A percentile compares a stretch with the other conserved stretches of the same genome.
Conservation (phyloP, 2,113 vertebrate species). For the Triplophysa siluroides region DNA sequence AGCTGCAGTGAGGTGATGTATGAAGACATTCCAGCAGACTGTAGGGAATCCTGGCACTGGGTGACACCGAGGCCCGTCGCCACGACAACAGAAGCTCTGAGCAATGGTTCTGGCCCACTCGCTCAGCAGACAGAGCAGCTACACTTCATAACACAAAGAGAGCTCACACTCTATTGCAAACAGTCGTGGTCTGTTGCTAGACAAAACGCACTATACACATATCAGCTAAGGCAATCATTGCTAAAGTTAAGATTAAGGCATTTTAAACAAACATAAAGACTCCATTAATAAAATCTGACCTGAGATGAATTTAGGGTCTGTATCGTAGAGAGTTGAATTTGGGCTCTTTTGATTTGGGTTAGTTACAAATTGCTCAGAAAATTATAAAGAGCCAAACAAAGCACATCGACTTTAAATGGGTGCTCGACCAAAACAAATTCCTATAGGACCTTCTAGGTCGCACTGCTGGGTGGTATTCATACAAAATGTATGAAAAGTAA, state of each 20-base stretch:
- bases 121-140: conserved; percentile 13
- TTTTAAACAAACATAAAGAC: too few relatives aligned
- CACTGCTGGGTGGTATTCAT: too few relatives aligned
- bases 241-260: background rate
- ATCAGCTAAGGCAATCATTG: background rate
- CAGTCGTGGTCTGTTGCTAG: conserved; percentile 39
- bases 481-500: too few relatives aligned
- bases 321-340: too few relatives aligned
- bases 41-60: conserved; percentile 30
- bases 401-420: too few relatives aligned
- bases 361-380: too few relatives aligned
- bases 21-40: conserved; percentile 10
- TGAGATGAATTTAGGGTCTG: too few relatives aligned
- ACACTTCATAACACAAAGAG: conserved; percentile 43
- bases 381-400: too few relatives aligned
- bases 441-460: too few relatives aligned
- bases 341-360: too few relatives aligned
- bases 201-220: conserved; percentile 8
- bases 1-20: background rate
- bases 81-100: conserved; percentile 43
- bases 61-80: conserved; percentile 32
- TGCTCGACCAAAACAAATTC: too few relatives aligned
- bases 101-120: conserved; percentile 36
- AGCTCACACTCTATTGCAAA: conserved; percentile 34
- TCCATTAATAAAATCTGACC: too few relatives aligned